These are phyloP conservation scores for Oscheius sp. DNA, from an alignment of 2,888 invertebrate species.

Conservation along the genomic window DNA sequence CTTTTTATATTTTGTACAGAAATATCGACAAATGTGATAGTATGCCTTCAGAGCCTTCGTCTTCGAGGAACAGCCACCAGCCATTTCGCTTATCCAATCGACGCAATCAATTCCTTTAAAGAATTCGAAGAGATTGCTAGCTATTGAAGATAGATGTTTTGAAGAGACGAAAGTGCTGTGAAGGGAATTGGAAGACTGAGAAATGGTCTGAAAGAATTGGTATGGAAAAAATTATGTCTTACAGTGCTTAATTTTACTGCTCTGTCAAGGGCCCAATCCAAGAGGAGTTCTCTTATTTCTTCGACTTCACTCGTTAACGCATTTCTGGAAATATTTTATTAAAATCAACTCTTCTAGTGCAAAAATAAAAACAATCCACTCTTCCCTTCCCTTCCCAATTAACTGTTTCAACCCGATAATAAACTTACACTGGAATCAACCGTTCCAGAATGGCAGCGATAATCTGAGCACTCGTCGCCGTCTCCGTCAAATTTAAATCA, in stretches of 20 bases:
- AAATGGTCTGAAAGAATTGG: not conserved
- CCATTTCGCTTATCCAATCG: conserved; percentile 35
- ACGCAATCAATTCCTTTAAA: conserved; percentile 33
- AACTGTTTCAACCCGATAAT: too few species aligned
- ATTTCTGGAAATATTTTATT: not conserved
- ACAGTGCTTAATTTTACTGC: conserved; percentile 12
- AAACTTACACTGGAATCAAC: not conserved
- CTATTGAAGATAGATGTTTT: conserved; percentile 32
- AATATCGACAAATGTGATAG: conserved; percentile 34
- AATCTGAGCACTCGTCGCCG: not conserved
- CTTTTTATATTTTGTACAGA: conserved; percentile 38
- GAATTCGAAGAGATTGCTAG: conserved; percentile 39
- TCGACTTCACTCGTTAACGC: conserved; percentile 1
- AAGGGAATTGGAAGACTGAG: conserved; percentile 34
- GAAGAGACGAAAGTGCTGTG: conserved; percentile 40
- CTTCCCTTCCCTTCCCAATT: too few species aligned
- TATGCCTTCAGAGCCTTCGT: conserved; percentile 39
- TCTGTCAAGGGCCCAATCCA: conserved; percentile 20
- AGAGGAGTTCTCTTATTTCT: conserved; percentile 16
- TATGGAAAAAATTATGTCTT: not conserved
- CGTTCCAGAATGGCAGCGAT: conserved; percentile 17
- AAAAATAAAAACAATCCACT: not conserved
- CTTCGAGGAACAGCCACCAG: conserved; percentile 32
- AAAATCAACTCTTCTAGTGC: too few species aligned
- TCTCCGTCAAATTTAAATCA: conserved; percentile 14